Base-by-base conservation (phyloP, 2,797 vertebrate species). In the Mareca penelope region DNA sequence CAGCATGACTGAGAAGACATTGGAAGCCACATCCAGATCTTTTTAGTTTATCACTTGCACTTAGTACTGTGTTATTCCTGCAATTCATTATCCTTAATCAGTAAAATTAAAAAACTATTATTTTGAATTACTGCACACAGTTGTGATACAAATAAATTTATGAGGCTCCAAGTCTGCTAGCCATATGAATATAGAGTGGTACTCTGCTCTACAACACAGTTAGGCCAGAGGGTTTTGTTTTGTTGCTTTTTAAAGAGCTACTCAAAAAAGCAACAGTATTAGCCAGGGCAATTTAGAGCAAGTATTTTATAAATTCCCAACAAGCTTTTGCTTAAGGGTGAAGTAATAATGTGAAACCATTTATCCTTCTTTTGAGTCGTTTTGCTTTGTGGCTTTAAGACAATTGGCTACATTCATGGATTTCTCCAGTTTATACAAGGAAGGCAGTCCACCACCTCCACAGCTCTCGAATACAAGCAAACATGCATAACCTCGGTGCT, bases 61-160 rank as follows among this genome's bases (percentile, higher is more conserved):
- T 73, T 80, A 50, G 48, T 22, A 65, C 50, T 60, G 8, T 39
- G 76, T 61, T 14, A 35, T 56, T 88, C 85, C 40, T 53, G 75
- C 68, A 83, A 91, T 63, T 93, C 75, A 80, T 29, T 87, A 88
- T 80, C 93, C 42, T 72, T 57, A 26, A 93, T 60, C 14, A 85
- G 35, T 81, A 65, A 85, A 79, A 81, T 76, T 71, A 88, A 48
- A 15, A 67, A 85, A 48, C 68, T 69, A 3, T 79, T 67, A 78
- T 88, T 93, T 91, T 94, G 56, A 93, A 91, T 90, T 93, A 94
- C 19, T 57, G 68, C 26, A 61, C 15, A 6, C 3, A 84, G 77
- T 39, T 57, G 61, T 5, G 12, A 85, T 16, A 71, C 4, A 75
- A 83, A 15, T 7, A 71, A 46, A 70, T 79, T 55, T 78, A 88